A percentile compares a stretch with the other conserved stretches of the same genome.
Evolutionary conservation across 2,888 invertebrate genomes (phyloP).

Genomic region (Eristalinus sepulchralis): DNA sequence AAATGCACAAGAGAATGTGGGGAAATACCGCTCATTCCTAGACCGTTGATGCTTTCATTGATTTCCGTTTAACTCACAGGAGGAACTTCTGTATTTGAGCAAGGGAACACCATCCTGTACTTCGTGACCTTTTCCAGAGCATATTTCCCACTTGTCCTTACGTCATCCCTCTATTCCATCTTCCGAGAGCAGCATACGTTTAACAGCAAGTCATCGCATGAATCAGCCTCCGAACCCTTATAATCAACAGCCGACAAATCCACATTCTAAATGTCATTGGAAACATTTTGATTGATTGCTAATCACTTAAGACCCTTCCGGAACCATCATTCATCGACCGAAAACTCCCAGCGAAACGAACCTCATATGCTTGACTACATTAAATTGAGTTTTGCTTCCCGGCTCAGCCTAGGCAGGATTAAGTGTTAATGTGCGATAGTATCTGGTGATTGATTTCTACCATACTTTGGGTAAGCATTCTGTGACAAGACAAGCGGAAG

Average conservation of each 20-base stretch:
- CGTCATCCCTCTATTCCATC: background rate
- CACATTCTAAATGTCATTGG: slow-evolving; percentile 16
- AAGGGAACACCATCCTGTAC: too few species aligned
- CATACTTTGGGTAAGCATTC: slow-evolving; percentile 42
- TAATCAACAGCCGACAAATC: slow-evolving; percentile 14
- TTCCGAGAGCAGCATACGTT: background rate
- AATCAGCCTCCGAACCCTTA: background rate
- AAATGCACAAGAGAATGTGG: too few species aligned
- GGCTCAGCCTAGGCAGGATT: background rate
- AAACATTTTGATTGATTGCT: slow-evolving; percentile 62
- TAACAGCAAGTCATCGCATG: slow-evolving; percentile 16
- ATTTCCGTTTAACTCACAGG: background rate
- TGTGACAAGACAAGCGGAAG: slow-evolving; percentile 62
- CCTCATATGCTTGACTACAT: slow-evolving; percentile 54
- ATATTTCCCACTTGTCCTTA: background rate
- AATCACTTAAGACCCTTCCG: slow-evolving; percentile 44
- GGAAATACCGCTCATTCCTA: background rate
- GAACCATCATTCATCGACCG: slow-evolving; percentile 25
- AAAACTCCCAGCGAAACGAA: slow-evolving; percentile 23
- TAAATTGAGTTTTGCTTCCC: slow-evolving; percentile 45
- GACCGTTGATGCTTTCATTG: background rate
- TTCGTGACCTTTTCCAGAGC: background rate
- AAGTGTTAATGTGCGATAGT: slow-evolving; percentile 62
- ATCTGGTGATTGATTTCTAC: slow-evolving; percentile 58
- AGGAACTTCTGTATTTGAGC: too few species aligned